These are phyloP conservation scores for Microcebus griseorufus DNA, from an alignment of 2,113 vertebrate genomes.

Conservation along the genomic window DNA sequence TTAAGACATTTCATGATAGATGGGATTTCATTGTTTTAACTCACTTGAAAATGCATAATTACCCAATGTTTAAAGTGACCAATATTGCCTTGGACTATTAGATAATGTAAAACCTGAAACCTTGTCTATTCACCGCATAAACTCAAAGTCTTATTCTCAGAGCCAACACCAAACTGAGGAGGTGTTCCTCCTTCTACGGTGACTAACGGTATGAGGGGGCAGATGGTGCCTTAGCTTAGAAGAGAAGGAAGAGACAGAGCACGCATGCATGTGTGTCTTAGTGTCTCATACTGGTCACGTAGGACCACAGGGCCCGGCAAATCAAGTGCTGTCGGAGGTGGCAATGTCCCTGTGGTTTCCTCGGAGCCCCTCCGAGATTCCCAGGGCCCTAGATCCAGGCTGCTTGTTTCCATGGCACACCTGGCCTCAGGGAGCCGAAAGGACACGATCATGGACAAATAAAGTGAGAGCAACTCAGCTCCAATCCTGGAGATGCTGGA, in stretches of 20 bases:
- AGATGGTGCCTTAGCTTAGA: too few relatives aligned
- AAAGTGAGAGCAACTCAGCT: neutral
- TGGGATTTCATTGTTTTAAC: neutral
- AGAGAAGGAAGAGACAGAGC: too few relatives aligned
- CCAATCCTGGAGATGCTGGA: too few relatives aligned
- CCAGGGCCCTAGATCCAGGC: neutral
- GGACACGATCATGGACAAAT: neutral
- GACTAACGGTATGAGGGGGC: too few relatives aligned
- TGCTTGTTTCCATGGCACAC: neutral
- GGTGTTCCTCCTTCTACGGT: neutral
- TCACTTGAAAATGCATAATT: neutral
- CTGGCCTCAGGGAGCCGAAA: neutral
- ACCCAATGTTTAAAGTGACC: neutral
- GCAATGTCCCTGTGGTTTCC: neutral
- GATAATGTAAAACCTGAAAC: neutral
- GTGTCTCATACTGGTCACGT: neutral
- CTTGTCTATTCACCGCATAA: neutral
- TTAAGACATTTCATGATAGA: neutral
- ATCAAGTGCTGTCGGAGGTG: neutral
- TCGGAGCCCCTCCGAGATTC: neutral
- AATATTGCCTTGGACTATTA: neutral
- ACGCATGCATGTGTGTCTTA: too few relatives aligned
- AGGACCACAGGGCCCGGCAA: neutral
- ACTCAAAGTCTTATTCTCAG: neutral
- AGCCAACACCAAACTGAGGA: neutral